Base-by-base conservation (phyloP, 2,888 invertebrate genomes). In the Lysandra coridon region DNA sequence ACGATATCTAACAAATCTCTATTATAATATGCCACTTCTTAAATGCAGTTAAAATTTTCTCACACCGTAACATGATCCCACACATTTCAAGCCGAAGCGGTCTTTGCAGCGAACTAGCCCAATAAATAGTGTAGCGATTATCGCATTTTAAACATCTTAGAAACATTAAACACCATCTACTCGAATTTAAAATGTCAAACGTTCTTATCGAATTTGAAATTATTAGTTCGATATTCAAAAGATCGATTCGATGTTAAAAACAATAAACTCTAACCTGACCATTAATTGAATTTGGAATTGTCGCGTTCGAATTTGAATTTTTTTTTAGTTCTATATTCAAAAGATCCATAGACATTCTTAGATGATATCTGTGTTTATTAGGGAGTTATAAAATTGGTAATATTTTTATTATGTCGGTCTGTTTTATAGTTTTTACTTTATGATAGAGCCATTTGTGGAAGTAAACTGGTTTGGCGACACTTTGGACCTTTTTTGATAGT, bases 111-210 rank as follows among this genome's bases (percentile, higher is more conserved):
- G 33, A 69, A 69, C 69, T 69, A 69, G 33, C 33, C 69, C 14
- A 69, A 69, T 69, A 69, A 69, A 64, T 30, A 69, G 12, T 69
- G 30, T 57, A 57, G 33, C 30, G 76, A 76, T 76, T 57, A 76
- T 76, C 76, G 30, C 75, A 14, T 33, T 76, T 76, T 53, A 57
- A 76, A 76, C 17, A 57, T 76, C 76, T 76, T 33, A 37, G 12
- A 75, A 14, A 76, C 76, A 57, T 57, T 76, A 17, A 57, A 76
- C 33, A 69, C 10, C 30, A 10, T 64, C 3, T 69, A n/a, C 10
- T 33, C 33, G 64, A 69, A 69, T 69, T 69, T 30, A 69, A 14
- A 69, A 37, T 33, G 23, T 30, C 33, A 1, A 64, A 30, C 1
- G 69, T 33, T 69, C 12, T 69, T 64, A 23, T 33, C 69, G 64